Conservation (phyloP, 2,797 vertebrate genomes). For the Melanotaenia pygmaea region DNA sequence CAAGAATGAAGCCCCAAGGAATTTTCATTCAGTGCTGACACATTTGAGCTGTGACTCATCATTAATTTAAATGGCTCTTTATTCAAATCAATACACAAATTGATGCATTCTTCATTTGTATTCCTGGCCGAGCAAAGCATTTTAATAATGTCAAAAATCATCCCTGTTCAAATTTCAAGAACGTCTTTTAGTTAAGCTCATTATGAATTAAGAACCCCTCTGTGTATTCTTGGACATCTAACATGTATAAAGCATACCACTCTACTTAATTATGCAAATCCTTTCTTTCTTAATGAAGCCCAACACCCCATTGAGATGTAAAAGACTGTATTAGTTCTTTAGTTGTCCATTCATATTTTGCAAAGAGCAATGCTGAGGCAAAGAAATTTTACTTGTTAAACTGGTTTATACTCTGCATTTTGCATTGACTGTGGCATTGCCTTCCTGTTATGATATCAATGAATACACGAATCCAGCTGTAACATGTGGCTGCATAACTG, state of each 20-base stretch:
- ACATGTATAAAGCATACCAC: constrained; percentile 21
- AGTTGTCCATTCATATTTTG: constrained; percentile 12
- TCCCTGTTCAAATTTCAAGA: constrained; percentile 44
- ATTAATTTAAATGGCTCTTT: background rate
- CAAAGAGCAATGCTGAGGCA: constrained; percentile 13
- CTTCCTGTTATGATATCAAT: constrained; percentile 22
- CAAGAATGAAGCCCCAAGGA: background rate
- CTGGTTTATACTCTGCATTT: constrained; percentile 7
- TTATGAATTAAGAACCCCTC: constrained; percentile 42
- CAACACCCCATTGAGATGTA: constrained; percentile 22
- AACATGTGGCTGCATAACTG: constrained; percentile 46
- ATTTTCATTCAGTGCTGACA: background rate
- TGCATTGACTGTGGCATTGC: background rate
- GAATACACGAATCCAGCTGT: constrained; percentile 37
- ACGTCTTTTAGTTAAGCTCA: constrained; percentile 40
- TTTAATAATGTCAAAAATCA: constrained; percentile 39
- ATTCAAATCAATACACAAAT: constrained; percentile 24
- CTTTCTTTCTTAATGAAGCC: constrained; percentile 48
- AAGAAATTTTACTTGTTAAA: constrained; percentile 14
- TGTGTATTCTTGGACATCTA: constrained; percentile 35
- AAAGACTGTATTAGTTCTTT: constrained; percentile 25
- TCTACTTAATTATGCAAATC: constrained; percentile 57
- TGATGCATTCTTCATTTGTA: constrained; percentile 21
- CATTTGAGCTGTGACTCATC: constrained; percentile 1
- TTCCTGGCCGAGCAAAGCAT: constrained; percentile 19